A percentile compares a stretch with the other conserved stretches of the same genome.
Evolutionary conservation across 2,888 invertebrate species (phyloP).

Genomic region (Junonia oenone): DNA sequence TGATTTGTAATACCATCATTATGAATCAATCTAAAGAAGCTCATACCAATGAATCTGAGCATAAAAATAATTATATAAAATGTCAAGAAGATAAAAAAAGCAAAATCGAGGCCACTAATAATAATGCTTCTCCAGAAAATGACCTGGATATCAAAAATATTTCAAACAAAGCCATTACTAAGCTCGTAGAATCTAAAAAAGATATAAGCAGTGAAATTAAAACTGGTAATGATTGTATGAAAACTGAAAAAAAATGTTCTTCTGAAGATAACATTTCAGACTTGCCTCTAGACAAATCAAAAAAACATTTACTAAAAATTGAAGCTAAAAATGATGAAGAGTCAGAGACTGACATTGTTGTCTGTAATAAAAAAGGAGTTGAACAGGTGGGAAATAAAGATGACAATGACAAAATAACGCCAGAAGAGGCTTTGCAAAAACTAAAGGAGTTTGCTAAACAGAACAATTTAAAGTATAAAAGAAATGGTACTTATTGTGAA

Average conservation of each 20-base stretch:
- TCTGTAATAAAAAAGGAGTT: background rate
- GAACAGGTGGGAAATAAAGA: background rate
- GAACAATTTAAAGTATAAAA: constrained; percentile 36
- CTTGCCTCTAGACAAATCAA: too few species aligned
- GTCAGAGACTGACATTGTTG: background rate
- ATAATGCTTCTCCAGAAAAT: background rate
- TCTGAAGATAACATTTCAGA: too few species aligned
- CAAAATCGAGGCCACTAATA: too few species aligned
- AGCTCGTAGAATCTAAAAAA: background rate
- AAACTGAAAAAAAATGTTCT: background rate
- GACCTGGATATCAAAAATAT: background rate
- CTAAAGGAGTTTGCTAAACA: constrained; percentile 31
- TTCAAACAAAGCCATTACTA: constrained; percentile 15
- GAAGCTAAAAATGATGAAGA: background rate
- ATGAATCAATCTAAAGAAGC: constrained; percentile 23
- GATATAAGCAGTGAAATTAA: background rate
- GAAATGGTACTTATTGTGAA: constrained; percentile 34
- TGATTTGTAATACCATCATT: constrained; percentile 44
- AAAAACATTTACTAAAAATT: background rate
- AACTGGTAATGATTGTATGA: background rate
- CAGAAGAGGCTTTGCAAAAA: constrained; percentile 14
- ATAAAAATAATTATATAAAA: constrained; percentile 30
- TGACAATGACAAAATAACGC: constrained; percentile 1
- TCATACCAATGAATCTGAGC: constrained; percentile 40
- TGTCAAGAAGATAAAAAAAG: constrained; percentile 15